Evolutionary conservation across 2,888 invertebrate genomes (phyloP).

Genomic region (Nematopogon swammerdamellus): DNA sequence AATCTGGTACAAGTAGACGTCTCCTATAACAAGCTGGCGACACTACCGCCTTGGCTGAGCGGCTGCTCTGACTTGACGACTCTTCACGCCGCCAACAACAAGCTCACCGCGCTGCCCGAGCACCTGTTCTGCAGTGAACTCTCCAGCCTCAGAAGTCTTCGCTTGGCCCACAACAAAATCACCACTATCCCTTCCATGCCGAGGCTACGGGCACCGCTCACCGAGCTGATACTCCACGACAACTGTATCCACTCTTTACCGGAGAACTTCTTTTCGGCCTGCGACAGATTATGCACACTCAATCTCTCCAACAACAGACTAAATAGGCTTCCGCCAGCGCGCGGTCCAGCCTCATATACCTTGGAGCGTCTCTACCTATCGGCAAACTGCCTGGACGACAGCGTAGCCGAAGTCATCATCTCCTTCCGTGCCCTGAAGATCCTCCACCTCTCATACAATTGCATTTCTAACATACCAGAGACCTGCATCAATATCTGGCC

Average conservation of each 20-base stretch:
- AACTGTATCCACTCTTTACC: constrained; percentile 74
- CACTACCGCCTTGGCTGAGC: constrained; percentile 74
- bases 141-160: constrained; percentile 67
- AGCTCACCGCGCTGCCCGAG: constrained; percentile 65
- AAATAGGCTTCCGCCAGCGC: constrained; percentile 62
- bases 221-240: constrained; percentile 72
- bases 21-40: constrained; percentile 71
- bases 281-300: constrained; percentile 62
- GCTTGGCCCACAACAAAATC: constrained; percentile 75
- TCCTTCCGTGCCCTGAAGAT: constrained; percentile 63
- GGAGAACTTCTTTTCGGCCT: constrained; percentile 70
- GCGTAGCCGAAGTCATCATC: constrained; percentile 62
- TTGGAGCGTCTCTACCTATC: constrained; percentile 70
- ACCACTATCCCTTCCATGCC: constrained; percentile 70
- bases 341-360: constrained; percentile 57
- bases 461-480: constrained; percentile 69
- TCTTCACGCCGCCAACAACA: constrained; percentile 73
- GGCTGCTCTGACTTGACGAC: constrained; percentile 69
- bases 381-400: constrained; percentile 73
- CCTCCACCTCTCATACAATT: constrained; percentile 77
- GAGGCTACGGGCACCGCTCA: constrained; percentile 59
- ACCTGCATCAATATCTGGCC: constrained; percentile 73
- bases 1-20: constrained; percentile 75
- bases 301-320: constrained; percentile 80
- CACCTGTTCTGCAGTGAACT: constrained; percentile 73